phyloP scores from a whole-genome alignment of 2,888 invertebrate genomes.

The Luperina testacea region DNA sequence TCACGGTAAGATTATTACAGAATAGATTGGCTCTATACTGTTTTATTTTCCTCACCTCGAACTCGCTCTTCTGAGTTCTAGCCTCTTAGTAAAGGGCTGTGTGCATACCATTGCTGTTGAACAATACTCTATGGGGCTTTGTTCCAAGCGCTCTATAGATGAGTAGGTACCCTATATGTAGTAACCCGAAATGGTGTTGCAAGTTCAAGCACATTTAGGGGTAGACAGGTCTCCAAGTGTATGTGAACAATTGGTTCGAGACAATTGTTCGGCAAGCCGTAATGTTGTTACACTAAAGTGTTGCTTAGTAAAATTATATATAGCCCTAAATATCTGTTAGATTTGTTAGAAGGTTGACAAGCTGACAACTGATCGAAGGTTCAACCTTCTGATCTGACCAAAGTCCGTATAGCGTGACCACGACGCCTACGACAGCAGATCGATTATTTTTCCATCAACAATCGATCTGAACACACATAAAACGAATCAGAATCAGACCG shows the following conservation, averaged over 20 bases:
- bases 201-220: slow-evolving; percentile 33
- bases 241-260: slow-evolving; percentile 22
- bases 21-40: neutral
- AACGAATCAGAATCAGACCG: too few species aligned
- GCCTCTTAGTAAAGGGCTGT: slow-evolving; percentile 29
- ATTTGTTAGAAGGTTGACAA: too few species aligned
- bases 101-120: slow-evolving; percentile 55
- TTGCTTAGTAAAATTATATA: too few species aligned
- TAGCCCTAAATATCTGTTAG: too few species aligned
- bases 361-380: too few species aligned
- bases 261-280: slow-evolving; percentile 10
- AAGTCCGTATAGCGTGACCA: too few species aligned
- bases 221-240: slow-evolving; percentile 17
- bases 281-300: too few species aligned
- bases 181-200: slow-evolving; percentile 53
- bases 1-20: neutral
- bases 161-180: slow-evolving; percentile 42
- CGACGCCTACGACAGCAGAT: too few species aligned
- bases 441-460: too few species aligned
- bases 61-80: slow-evolving; percentile 15
- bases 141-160: slow-evolving; percentile 55
- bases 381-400: too few species aligned
- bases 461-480: too few species aligned
- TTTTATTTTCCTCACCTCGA: neutral
- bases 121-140: slow-evolving; percentile 67